Evolutionary conservation across 2,797 vertebrate species (phyloP).

Genomic region (Meriones psammophilus): DNA sequence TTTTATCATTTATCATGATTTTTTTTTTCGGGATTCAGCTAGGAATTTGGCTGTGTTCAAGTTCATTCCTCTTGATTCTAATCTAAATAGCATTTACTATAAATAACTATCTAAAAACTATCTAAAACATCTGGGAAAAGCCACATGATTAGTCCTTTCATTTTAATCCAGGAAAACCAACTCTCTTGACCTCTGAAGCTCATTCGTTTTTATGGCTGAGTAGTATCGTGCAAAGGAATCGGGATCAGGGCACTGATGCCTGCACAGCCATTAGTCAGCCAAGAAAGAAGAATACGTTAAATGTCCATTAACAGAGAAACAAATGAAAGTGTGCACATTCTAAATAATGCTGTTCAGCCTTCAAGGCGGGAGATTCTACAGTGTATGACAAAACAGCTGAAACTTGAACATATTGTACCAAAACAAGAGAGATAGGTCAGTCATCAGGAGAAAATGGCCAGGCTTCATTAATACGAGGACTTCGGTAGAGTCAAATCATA

Average conservation of each 20-base stretch:
- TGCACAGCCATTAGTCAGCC: neutral
- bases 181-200: neutral
- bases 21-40: neutral
- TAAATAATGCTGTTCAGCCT: too few species aligned
- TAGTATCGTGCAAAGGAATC: neutral
- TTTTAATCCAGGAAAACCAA: neutral
- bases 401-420: neutral
- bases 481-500: too few species aligned
- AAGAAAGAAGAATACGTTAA: neutral
- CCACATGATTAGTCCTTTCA: neutral
- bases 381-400: neutral
- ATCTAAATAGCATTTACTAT: neutral
- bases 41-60: neutral
- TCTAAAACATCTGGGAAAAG: neutral
- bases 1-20: neutral
- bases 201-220: neutral
- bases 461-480: too few species aligned
- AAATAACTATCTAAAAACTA: neutral
- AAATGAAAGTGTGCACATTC: neutral
- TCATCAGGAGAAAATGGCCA: neutral
- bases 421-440: neutral
- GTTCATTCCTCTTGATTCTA: neutral
- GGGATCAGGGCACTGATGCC: neutral
- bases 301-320: neutral
- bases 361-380: neutral